Percentiles rank a stretch among this genome's conserved stretches.
Evolutionary conservation across 2,113 vertebrate species (phyloP).

Genomic region (Rissa tridactyla): DNA sequence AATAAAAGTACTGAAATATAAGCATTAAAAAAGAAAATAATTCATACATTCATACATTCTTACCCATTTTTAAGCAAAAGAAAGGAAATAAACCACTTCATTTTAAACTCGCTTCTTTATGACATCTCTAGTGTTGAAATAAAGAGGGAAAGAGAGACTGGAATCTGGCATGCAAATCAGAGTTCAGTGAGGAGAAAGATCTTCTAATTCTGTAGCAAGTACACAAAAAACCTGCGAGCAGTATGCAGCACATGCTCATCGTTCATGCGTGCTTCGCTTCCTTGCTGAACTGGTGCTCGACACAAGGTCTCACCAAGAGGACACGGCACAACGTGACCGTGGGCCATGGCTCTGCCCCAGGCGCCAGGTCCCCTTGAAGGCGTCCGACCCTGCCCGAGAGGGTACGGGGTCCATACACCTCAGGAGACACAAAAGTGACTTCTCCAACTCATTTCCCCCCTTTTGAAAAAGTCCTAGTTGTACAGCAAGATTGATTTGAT

Average conservation of each 20-base stretch:
- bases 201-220: neutral
- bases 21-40: neutral
- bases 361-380: rapidly evolving
- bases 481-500: neutral
- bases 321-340: neutral
- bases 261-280: neutral
- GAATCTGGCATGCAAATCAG: neutral
- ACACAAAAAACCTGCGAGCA: neutral
- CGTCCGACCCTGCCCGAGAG: neutral
- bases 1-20: neutral
- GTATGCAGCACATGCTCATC: neutral
- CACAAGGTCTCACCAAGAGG: neutral
- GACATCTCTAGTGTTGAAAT: neutral
- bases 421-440: neutral
- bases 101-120: neutral
- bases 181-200: neutral
- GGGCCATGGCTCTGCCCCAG: neutral
- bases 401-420: neutral
- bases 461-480: neutral
- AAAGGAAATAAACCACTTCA: neutral
- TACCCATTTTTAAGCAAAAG: neutral
- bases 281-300: neutral
- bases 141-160: neutral
- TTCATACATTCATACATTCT: neutral
- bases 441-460: neutral